phyloP scores from a whole-genome alignment of 2,113 vertebrate species.

The Brienomyrus longianalis region DNA sequence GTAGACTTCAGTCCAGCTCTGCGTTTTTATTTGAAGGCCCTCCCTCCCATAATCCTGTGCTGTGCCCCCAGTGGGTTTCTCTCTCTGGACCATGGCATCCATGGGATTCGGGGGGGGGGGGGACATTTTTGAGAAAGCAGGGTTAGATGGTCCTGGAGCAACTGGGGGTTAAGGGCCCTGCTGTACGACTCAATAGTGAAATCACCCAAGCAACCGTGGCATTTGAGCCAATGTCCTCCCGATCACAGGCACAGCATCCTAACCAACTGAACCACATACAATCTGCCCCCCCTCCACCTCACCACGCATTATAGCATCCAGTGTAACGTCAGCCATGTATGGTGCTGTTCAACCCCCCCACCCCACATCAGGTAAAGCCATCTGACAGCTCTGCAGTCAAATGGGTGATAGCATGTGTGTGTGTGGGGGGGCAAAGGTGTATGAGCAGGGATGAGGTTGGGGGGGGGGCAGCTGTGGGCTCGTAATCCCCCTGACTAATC shows the following conservation, averaged over 20 bases:
- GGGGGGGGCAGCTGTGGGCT: background rate
- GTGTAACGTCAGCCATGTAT: background rate
- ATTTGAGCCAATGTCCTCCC: background rate
- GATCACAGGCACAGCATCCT: background rate
- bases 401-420: background rate
- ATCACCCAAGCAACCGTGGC: background rate
- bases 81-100: background rate
- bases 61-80: background rate
- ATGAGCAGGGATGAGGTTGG: background rate
- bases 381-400: background rate
- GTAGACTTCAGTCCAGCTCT: background rate
- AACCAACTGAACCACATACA: background rate
- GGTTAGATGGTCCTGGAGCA: background rate
- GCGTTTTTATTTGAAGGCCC: background rate
- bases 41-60: background rate
- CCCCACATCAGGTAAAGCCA: background rate
- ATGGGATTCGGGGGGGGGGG: too few species aligned
- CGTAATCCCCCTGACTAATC: constrained; percentile 22
- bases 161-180: background rate
- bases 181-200: background rate
- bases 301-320: background rate
- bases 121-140: background rate
- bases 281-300: too few species aligned
- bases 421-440: background rate
- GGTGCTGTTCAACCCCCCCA: background rate